Evolutionary conservation across 2,113 vertebrate genomes (phyloP).

Genomic region (Oreochromis spilurus): DNA sequence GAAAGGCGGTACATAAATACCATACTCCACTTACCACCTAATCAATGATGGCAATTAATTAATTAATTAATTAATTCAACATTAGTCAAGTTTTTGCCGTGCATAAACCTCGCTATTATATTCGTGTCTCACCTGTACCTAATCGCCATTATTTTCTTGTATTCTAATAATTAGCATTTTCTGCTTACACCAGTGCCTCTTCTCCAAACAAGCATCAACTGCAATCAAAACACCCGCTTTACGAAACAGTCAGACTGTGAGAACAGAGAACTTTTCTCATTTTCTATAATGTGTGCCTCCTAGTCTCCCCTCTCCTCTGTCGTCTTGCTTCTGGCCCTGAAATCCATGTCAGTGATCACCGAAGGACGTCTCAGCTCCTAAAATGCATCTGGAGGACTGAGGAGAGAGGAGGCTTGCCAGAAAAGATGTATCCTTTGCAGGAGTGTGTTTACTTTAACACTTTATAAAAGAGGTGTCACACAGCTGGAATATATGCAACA

Average conservation of each 20-base stretch:
- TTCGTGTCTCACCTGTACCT: not conserved
- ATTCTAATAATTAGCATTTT: not conserved
- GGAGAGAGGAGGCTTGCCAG: not conserved
- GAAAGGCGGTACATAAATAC: not conserved
- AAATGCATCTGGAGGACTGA: not conserved
- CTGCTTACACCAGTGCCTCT: not conserved
- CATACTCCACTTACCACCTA: not conserved
- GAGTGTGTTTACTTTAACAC: not conserved
- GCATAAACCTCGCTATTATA: not conserved
- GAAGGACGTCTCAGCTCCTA: not conserved
- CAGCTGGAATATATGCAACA: not conserved
- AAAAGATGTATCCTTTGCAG: not conserved
- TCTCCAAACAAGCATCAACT: not conserved
- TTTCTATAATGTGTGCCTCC: not conserved
- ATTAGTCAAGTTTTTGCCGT: not conserved
- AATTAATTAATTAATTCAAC: fast-evolving
- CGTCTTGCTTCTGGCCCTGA: not conserved
- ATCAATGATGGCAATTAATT: not conserved
- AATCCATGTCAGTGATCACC: not conserved
- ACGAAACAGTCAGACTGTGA: not conserved
- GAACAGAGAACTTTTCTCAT: not conserved
- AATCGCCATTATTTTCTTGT: not conserved
- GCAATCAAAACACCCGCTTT: fast-evolving
- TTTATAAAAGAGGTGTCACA: not conserved
- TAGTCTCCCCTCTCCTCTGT: not conserved